Percentiles rank a stretch among this genome's conserved stretches.
Evolutionary conservation across 35 echinoderm and acorn worm genomes (phyloP).

Genomic region (Apostichopus japonicus): DNA sequence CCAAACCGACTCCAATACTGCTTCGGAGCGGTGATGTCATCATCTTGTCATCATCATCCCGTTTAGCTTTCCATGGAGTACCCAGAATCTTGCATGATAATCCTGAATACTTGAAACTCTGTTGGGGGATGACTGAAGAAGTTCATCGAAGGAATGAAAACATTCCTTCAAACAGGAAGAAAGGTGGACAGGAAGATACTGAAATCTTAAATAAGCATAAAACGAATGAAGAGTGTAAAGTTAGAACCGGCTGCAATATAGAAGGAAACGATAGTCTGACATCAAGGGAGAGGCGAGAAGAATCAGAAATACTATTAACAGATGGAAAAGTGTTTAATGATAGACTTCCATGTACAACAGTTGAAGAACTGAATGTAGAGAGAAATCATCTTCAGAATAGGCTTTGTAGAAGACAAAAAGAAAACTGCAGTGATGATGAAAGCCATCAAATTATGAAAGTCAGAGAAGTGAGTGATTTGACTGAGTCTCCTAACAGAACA

Average conservation of each 20-base stretch:
- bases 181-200: background rate
- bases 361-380: too few species aligned
- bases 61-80: slow-evolving; percentile 87
- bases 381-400: too few species aligned
- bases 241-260: background rate
- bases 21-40: slow-evolving; percentile 94
- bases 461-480: too few species aligned
- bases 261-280: background rate
- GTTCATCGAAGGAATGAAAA: background rate
- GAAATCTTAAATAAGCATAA: background rate
- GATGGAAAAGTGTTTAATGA: too few species aligned
- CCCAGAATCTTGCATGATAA: slow-evolving; percentile 75
- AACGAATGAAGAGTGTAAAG: background rate
- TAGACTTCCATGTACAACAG: too few species aligned
- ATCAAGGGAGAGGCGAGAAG: background rate
- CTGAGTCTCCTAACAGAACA: too few species aligned
- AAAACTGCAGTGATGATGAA: too few species aligned
- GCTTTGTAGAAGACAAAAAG: too few species aligned
- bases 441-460: too few species aligned
- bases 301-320: background rate
- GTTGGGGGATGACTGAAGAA: slow-evolving; percentile 3
- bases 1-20: slow-evolving; percentile 73
- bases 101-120: slow-evolving; percentile 32
- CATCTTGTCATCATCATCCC: slow-evolving; percentile 73
- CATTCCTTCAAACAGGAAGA: background rate